phyloP scores from a whole-genome alignment of 2,113 vertebrate species.

The Tyto alba region DNA sequence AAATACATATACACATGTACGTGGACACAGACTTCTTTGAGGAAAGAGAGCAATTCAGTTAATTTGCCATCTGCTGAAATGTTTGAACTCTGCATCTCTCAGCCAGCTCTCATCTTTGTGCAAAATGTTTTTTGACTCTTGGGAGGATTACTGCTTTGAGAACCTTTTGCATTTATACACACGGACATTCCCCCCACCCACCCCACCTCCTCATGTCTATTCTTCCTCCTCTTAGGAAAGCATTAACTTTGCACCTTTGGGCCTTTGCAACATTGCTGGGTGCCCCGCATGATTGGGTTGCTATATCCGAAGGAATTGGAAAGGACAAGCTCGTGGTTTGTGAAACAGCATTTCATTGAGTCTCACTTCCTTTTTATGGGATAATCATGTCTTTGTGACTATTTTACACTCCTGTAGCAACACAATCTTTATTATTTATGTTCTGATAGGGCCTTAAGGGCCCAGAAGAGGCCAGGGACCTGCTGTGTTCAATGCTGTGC shows the following conservation, averaged over 20 bases:
- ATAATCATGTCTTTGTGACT: neutral
- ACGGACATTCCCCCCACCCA: rapidly evolving
- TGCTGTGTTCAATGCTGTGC: neutral
- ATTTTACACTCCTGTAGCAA: neutral
- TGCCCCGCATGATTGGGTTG: neutral
- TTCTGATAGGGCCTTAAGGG: rapidly evolving
- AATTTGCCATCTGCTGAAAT: neutral
- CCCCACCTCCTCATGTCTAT: neutral
- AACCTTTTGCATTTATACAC: neutral
- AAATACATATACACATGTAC: rapidly evolving
- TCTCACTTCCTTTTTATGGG: neutral
- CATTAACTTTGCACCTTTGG: neutral
- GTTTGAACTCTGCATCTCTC: neutral
- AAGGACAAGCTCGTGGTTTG: neutral
- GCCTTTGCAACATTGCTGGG: neutral
- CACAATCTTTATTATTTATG: no score
- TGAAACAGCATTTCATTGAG: neutral
- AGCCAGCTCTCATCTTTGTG: neutral
- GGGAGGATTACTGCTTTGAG: neutral
- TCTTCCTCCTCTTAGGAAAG: neutral
- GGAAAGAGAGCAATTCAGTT: neutral
- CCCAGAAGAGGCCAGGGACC: neutral
- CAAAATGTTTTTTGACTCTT: neutral
- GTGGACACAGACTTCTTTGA: neutral
- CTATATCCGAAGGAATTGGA: neutral